A percentile compares a stretch with the other conserved stretches of the same genome.
Conservation (phyloP, 1,140 invertebrate genomes). For the Zaprionus ghesquierei region DNA sequence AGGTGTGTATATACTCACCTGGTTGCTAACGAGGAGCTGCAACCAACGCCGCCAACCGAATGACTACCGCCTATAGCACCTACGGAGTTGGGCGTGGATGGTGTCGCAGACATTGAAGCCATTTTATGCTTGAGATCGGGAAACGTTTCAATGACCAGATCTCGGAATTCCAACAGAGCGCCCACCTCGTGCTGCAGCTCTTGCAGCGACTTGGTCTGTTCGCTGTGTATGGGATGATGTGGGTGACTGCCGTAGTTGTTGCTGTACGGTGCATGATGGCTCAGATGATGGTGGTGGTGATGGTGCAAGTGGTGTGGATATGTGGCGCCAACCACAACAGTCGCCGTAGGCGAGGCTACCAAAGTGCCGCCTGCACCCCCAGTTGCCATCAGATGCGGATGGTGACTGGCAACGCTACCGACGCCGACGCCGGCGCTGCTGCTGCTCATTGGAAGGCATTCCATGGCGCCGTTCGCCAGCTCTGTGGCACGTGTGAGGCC, state of each 20-base stretch:
- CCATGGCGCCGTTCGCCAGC: conserved; percentile 66
- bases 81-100: conserved; percentile 65
- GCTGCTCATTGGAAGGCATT: conserved; percentile 70
- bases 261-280: conserved; percentile 68
- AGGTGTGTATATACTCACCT: conserved; percentile 46
- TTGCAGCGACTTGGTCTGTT: conserved; percentile 83
- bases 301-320: conserved; percentile 74
- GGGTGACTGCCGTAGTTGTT: conserved; percentile 72
- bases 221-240: conserved; percentile 79
- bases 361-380: conserved; percentile 28
- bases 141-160: conserved; percentile 95
- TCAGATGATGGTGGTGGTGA: conserved; percentile 67
- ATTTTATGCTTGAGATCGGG: conserved; percentile 93
- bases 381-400: conserved; percentile 63
- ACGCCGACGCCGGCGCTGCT: background rate
- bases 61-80: conserved; percentile 82
- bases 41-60: conserved; percentile 67
- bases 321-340: conserved; percentile 66
- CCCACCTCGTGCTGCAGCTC: conserved; percentile 96
- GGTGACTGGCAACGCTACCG: conserved; percentile 37
- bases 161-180: conserved; percentile 93
- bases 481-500: conserved; percentile 47
- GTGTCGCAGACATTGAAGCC: conserved; percentile 83
- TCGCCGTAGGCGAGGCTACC: conserved; percentile 58
- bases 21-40: conserved; percentile 71